Evolutionary conservation across 2,113 vertebrate species (phyloP), one percentile per base, ranked within the genome.

Genomic region (Bubo bubo): DNA sequence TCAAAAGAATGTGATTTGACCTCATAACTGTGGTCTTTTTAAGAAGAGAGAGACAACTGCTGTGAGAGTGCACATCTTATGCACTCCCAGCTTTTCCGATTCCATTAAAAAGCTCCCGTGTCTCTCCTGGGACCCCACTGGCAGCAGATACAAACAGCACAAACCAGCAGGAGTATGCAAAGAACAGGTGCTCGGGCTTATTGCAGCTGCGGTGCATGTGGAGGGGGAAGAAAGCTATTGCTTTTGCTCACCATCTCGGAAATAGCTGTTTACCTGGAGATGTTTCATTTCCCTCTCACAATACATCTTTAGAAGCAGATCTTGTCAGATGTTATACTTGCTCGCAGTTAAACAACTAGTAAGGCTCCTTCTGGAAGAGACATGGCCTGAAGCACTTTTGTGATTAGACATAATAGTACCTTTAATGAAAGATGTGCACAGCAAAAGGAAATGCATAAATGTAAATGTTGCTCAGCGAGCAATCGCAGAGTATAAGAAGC

Each of bases 141-240:
- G 97, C 97, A 97, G 97, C 97, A 73, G 92, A 39, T 86, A 58
- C 76, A 79, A 96, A 95, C 93, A 97, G 97, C 97, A 89, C 88
- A 95, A 92, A 97, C 34, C 98, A 98, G 97, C 98, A 95, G 98
- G 98, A 95, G 92, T 28, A 22, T 22, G 63, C 95, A 79, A 63
- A 59, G 97, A 97, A 96, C 98, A 98, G 98, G 98, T 98, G 98
- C 93, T 76, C 24, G 4, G 6, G 88, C 86, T 95, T 70, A 66
- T 19, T 60, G 20, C 58, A 81, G 89, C 91, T 59, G 49, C 27
- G 28, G 35, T 62, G 80, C 63, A 0, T 21, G 39, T 13, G 77
- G 84, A 64, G 81, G 56, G n/a, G 45, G n/a, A 39, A 28, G 59
- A 23, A 32, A 37, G 16, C 37, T 32, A 6, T 43, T 39, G 8